Conservation (phyloP, 2,797 vertebrate genomes). For the Sylvilagus floridanus region DNA sequence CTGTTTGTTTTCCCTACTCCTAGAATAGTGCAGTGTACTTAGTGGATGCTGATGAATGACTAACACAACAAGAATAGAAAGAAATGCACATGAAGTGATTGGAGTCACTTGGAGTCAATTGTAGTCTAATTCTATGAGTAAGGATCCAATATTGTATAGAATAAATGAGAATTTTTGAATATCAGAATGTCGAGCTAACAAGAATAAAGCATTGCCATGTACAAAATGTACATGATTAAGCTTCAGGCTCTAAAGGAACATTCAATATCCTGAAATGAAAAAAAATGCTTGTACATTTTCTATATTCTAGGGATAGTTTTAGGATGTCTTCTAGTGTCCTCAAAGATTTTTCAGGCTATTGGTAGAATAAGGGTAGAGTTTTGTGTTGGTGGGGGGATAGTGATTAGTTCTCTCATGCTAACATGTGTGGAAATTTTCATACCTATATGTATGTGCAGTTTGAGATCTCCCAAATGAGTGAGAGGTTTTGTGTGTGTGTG, state of each 20-base stretch:
- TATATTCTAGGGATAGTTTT: neutral
- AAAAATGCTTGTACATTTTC: neutral
- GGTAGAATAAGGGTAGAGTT: neutral
- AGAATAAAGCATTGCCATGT: neutral
- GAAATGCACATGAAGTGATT: neutral
- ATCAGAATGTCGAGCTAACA: neutral
- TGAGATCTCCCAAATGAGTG: neutral
- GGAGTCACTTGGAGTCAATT: neutral
- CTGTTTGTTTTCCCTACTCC: neutral
- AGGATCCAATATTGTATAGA: neutral
- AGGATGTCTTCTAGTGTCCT: neutral
- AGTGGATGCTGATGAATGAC: neutral
- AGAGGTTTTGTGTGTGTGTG: fast-evolving
- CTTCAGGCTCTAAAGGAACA: neutral
- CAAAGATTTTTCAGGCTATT: neutral
- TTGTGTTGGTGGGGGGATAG: neutral
- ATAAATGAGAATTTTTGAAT: neutral
- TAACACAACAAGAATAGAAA: neutral
- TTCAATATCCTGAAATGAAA: neutral
- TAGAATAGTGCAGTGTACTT: neutral
- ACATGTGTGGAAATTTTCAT: neutral
- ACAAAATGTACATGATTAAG: neutral
- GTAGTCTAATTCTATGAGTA: neutral
- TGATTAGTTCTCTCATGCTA: neutral
- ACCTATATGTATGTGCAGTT: neutral